Percentiles rank a stretch among this genome's conserved stretches.
Evolutionary conservation across 2,797 vertebrate species (phyloP).

Genomic region (Spinus pinus): DNA sequence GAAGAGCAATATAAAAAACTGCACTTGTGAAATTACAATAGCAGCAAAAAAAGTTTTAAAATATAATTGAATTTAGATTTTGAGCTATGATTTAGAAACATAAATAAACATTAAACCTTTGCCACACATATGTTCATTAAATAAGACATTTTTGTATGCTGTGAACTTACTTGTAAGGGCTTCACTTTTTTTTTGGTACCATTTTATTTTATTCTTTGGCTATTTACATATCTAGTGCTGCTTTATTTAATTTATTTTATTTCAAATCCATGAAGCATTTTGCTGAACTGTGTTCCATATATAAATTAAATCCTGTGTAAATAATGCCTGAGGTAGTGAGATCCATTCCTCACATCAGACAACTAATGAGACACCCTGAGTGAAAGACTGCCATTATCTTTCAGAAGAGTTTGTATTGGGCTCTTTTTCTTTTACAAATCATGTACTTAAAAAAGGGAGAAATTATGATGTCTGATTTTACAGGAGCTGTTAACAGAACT

Average conservation of each 20-base stretch:
- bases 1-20: not conserved
- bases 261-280: not conserved
- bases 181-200: not conserved
- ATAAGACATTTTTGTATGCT: not conserved
- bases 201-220: not conserved
- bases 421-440: not conserved
- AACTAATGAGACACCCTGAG: not conserved
- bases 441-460: not conserved
- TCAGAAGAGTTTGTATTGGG: not conserved
- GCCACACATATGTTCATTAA: not conserved
- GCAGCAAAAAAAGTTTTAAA: not conserved
- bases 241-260: not conserved
- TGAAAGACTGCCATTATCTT: not conserved
- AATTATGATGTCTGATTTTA: conserved; percentile 20
- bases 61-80: not conserved
- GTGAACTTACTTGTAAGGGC: not conserved
- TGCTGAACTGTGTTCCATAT: not conserved
- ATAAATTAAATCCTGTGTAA: not conserved
- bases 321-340: not conserved
- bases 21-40: not conserved
- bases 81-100: not conserved
- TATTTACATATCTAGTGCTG: not conserved
- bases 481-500: conserved; percentile 50
- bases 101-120: not conserved
- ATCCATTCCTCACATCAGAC: not conserved